Evolutionary conservation across 2,888 invertebrate genomes (phyloP).

Genomic region (Dermolepida albohirtum): DNA sequence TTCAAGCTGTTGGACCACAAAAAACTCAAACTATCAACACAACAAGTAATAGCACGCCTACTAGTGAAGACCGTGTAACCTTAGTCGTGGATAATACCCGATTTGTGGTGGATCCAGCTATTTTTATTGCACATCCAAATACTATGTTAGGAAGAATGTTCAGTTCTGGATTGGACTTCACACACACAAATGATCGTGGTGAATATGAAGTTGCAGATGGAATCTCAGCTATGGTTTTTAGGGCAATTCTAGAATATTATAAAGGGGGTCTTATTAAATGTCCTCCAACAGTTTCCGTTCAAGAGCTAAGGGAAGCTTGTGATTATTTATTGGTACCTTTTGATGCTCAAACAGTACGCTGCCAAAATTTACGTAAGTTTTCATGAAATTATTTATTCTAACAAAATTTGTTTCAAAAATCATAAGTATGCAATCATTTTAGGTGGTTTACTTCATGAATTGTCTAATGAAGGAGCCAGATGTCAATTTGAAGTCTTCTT

Average conservation of each 20-base stretch:
- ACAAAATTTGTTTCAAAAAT: constrained; percentile 19
- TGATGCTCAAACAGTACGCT: constrained; percentile 93
- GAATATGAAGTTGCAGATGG: constrained; percentile 98
- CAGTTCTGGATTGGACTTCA: constrained; percentile 90
- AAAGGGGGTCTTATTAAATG: constrained; percentile 91
- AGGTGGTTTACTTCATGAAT: constrained; percentile 95
- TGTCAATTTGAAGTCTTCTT: constrained; percentile 96
- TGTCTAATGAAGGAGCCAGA: constrained; percentile 99
- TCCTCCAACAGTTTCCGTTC: constrained; percentile 95
- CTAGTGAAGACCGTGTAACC: constrained; percentile 83
- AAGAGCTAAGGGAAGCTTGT: constrained; percentile 97
- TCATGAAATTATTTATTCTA: constrained; percentile 19
- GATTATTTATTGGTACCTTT: constrained; percentile 98
- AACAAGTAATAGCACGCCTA: constrained; percentile 40
- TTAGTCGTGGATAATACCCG: constrained; percentile 95
- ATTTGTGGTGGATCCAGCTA: constrained; percentile 91
- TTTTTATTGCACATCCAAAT: constrained; percentile 95
- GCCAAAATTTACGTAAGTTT: constrained; percentile 91
- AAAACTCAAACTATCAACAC: constrained; percentile 50
- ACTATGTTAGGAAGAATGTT: constrained; percentile 99
- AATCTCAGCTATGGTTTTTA: constrained; percentile 93
- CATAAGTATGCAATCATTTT: constrained; percentile 48
- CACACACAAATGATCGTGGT: constrained; percentile 94
- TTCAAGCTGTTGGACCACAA: constrained; percentile 53
- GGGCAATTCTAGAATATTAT: constrained; percentile 95